These are phyloP conservation scores for Lophotriccus pileatus DNA, from an alignment of 2,797 vertebrate genomes.

Conservation along the genomic window DNA sequence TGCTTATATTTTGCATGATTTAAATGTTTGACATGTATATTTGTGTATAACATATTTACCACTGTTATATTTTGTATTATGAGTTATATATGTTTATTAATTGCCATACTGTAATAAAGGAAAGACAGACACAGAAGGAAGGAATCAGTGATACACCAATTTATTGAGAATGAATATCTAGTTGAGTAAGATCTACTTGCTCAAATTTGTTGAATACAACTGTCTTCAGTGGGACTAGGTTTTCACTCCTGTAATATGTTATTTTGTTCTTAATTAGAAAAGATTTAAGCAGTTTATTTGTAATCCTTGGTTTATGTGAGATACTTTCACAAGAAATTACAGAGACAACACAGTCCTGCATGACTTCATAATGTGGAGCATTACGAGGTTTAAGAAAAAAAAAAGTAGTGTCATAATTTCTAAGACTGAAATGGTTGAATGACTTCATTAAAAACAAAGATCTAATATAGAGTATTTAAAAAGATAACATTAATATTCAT, in stretches of 20 bases:
- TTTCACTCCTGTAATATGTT: neutral
- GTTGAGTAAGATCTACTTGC: neutral
- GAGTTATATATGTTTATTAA: neutral
- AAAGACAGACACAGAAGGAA: neutral
- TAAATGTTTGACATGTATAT: neutral
- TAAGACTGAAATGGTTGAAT: neutral
- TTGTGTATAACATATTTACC: neutral
- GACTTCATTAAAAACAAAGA: constrained; percentile 15
- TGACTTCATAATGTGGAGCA: neutral
- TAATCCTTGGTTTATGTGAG: neutral
- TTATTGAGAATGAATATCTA: neutral
- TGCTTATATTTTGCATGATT: neutral
- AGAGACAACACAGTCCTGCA: neutral
- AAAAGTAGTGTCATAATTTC: neutral
- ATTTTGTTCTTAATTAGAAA: neutral
- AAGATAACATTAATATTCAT: neutral
- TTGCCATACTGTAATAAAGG: neutral
- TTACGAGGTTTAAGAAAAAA: neutral
- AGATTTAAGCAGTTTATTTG: neutral
- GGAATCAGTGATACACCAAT: neutral
- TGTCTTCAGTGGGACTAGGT: neutral
- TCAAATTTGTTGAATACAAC: neutral
- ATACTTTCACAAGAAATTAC: neutral
- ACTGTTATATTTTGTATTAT: fast-evolving
- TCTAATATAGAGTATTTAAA: neutral